Conservation (phyloP, 92 coral and sea anemone genomes). For the Heliopora coerulea region DNA sequence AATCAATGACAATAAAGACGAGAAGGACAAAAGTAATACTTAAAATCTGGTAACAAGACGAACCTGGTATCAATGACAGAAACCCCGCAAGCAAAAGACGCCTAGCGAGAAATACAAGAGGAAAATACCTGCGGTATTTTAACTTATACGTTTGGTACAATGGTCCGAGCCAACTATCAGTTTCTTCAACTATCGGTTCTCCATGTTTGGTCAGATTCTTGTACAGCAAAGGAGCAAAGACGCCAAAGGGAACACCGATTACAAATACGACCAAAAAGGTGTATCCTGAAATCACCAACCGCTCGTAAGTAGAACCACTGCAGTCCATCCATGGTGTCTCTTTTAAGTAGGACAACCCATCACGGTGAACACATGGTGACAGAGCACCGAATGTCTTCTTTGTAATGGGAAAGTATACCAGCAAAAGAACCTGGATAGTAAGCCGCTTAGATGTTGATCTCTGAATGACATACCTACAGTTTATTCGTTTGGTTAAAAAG, state of each 20-base stretch:
- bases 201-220: constrained; percentile 29
- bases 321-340: constrained; percentile 75
- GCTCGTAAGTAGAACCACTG: constrained; percentile 40
- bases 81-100: constrained; percentile 57
- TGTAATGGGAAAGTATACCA: constrained; percentile 76
- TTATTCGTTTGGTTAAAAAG: constrained; percentile 16
- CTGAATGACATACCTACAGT: constrained; percentile 16
- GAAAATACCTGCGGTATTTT: constrained; percentile 53
- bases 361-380: constrained; percentile 59
- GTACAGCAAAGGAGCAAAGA: constrained; percentile 60
- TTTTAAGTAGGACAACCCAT: constrained; percentile 40
- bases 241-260: constrained; percentile 59
- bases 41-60: constrained; percentile 50
- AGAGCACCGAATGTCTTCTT: constrained; percentile 58
- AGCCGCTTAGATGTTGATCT: constrained; percentile 33
- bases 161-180: constrained; percentile 59
- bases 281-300: constrained; percentile 47
- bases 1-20: constrained; percentile 35
- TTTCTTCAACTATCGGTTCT: constrained; percentile 4
- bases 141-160: constrained; percentile 55
- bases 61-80: constrained; percentile 45
- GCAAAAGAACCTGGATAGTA: constrained; percentile 57
- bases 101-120: constrained; percentile 42
- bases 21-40: constrained; percentile 46
- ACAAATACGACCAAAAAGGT: constrained; percentile 58